Evolutionary conservation across 2,113 vertebrate species (phyloP).

Genomic region (Mobula birostris): DNA sequence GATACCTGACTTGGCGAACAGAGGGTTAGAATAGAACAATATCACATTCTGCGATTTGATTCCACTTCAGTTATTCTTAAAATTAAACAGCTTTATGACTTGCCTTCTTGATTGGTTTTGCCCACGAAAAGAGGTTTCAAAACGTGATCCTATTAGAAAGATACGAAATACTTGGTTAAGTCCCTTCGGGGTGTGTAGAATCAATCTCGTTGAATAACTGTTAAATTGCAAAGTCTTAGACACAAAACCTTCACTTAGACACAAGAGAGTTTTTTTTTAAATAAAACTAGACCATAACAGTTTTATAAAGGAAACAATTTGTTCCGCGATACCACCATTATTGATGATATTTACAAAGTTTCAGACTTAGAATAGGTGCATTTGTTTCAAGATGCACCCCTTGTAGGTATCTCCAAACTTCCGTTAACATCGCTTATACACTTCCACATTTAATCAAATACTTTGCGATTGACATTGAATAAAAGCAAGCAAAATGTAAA

Average conservation of each 20-base stretch:
- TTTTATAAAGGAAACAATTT: not conserved
- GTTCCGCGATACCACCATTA: not conserved
- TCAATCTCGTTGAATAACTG: not conserved
- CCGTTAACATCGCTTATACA: not conserved
- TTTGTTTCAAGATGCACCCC: not conserved
- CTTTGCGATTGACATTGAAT: not conserved
- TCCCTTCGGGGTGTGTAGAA: not conserved
- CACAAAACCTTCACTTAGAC: too few relatives aligned
- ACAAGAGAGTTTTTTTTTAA: not conserved
- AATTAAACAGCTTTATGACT: slow-evolving; percentile 42
- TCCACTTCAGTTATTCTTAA: too few relatives aligned
- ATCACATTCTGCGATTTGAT: not conserved
- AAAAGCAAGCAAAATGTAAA: not conserved
- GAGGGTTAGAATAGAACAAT: not conserved
- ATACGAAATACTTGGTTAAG: slow-evolving; percentile 30
- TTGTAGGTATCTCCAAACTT: not conserved
- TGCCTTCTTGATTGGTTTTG: slow-evolving; percentile 69
- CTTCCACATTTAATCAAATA: not conserved
- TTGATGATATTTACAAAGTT: not conserved
- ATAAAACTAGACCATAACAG: not conserved
- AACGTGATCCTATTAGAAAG: slow-evolving; percentile 67
- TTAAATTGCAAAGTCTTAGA: not conserved
- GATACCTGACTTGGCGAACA: not conserved
- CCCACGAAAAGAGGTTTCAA: slow-evolving; percentile 61
- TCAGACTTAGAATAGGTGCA: too few relatives aligned